phyloP scores from a whole-genome alignment of 2,797 vertebrate species.

The Spheniscus humboldti region DNA sequence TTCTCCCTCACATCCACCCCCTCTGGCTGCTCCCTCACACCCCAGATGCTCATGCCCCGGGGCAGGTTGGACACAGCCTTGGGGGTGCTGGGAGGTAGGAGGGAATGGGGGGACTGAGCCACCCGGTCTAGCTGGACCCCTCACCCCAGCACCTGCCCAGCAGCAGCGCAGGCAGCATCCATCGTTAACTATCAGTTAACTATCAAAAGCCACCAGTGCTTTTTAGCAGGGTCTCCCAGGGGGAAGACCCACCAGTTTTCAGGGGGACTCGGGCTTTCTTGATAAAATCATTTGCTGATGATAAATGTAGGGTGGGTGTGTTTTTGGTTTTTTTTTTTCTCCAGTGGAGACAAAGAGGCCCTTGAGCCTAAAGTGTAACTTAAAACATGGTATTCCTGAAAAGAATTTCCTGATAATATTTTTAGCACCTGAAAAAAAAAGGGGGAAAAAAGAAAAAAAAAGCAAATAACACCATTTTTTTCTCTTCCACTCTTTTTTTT shows the following conservation, averaged over 20 bases:
- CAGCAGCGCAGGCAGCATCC: accelerated
- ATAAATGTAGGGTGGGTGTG: conserved; percentile 46
- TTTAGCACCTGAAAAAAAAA: conserved; percentile 68
- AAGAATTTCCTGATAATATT: conserved; percentile 76
- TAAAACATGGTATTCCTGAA: conserved; percentile 62
- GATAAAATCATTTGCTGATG: conserved; percentile 44
- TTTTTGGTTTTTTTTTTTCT: neutral
- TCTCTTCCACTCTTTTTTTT: neutral
- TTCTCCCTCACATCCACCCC: neutral
- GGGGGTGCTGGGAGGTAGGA: neutral
- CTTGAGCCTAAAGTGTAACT: conserved; percentile 62
- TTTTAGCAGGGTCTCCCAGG: neutral
- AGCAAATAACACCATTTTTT: neutral
- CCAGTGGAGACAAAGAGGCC: conserved; percentile 67
- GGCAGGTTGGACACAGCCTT: accelerated
- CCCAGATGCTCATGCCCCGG: accelerated
- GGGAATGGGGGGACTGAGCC: neutral
- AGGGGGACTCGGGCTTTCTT: neutral
- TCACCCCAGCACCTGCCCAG: neutral
- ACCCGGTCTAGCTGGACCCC: accelerated
- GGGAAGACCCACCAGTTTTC: neutral
- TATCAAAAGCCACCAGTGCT: accelerated
- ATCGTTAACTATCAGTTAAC: neutral
- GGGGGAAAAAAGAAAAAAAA: neutral
- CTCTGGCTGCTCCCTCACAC: accelerated